A percentile compares a stretch with the other conserved stretches of the same genome.
phyloP scores from a whole-genome alignment of 2,797 vertebrate species.

The Atherinosoma microstoma region DNA sequence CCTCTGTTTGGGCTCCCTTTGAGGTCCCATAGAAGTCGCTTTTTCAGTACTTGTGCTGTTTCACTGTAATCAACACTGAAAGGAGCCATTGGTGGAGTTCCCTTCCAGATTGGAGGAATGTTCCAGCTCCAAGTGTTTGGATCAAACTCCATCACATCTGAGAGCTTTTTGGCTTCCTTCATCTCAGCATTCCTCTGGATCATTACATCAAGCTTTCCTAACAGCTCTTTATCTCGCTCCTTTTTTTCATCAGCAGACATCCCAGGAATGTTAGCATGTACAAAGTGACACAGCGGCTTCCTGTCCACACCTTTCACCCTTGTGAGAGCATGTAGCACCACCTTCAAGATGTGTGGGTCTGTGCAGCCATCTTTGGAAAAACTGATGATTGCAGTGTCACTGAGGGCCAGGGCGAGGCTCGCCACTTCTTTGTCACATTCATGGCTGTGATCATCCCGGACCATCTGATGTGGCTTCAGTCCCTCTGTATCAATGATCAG shows the following conservation, averaged over 20 bases:
- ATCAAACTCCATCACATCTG: conserved; percentile 72
- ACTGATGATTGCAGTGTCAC: conserved; percentile 73
- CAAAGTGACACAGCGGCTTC: conserved; percentile 73
- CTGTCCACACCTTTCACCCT: conserved; percentile 63
- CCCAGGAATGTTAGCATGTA: conserved; percentile 63
- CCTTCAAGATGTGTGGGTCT: conserved; percentile 68
- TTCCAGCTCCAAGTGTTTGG: conserved; percentile 71
- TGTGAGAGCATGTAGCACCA: conserved; percentile 72
- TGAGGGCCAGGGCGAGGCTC: conserved; percentile 75
- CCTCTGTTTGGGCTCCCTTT: conserved; percentile 50
- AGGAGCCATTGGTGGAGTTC: conserved; percentile 79
- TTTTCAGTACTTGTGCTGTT: conserved; percentile 73
- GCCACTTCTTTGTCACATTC: conserved; percentile 76
- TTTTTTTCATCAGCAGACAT: conserved; percentile 50
- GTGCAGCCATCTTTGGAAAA: conserved; percentile 57
- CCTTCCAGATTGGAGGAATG: conserved; percentile 77
- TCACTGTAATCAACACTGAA: conserved; percentile 76
- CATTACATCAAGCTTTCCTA: conserved; percentile 42
- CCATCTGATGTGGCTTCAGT: conserved; percentile 60
- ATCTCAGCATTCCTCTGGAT: conserved; percentile 47
- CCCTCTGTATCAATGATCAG: conserved; percentile 79
- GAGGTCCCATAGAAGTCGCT: conserved; percentile 64
- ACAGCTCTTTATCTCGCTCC: conserved; percentile 36
- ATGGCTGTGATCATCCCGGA: conserved; percentile 57
- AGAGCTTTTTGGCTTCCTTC: conserved; percentile 55